Evolutionary conservation across 2,113 vertebrate genomes (phyloP).

Genomic region (Chlorodrepanis virens): DNA sequence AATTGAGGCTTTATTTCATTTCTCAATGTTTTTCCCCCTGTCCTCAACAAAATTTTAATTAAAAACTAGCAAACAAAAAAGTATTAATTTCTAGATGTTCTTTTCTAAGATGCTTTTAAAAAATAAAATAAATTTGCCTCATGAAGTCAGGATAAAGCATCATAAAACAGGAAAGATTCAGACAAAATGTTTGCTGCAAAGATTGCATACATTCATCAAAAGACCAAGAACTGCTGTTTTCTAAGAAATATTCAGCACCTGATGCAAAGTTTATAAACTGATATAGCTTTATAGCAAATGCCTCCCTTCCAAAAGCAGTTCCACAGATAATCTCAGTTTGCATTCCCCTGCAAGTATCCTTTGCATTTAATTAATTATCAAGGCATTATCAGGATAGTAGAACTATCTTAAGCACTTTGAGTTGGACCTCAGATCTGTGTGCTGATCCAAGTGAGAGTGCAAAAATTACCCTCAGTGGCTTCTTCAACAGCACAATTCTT

Average conservation of each 20-base stretch:
- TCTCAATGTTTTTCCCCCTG: rapidly evolving
- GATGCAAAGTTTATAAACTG: background rate
- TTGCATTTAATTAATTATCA: background rate
- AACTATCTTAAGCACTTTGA: background rate
- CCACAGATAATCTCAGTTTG: background rate
- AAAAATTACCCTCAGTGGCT: background rate
- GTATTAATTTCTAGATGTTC: background rate
- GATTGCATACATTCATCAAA: background rate
- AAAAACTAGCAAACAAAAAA: background rate
- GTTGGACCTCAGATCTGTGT: background rate
- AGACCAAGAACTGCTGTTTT: background rate
- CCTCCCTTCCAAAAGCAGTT: background rate
- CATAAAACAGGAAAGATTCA: background rate
- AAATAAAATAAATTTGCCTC: background rate
- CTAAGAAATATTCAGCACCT: background rate
- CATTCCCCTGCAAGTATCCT: background rate
- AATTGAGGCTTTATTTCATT: background rate
- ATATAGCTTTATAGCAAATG: background rate
- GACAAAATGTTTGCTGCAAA: background rate
- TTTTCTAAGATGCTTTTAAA: background rate
- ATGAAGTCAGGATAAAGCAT: background rate
- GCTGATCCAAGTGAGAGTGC: background rate
- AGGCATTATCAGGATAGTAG: background rate
- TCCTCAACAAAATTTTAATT: background rate
- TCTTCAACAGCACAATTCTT: background rate